Evolutionary conservation across 2,113 vertebrate species (phyloP), one percentile per base, ranked within the genome.

Genomic region (Tricholaema leucomelas): DNA sequence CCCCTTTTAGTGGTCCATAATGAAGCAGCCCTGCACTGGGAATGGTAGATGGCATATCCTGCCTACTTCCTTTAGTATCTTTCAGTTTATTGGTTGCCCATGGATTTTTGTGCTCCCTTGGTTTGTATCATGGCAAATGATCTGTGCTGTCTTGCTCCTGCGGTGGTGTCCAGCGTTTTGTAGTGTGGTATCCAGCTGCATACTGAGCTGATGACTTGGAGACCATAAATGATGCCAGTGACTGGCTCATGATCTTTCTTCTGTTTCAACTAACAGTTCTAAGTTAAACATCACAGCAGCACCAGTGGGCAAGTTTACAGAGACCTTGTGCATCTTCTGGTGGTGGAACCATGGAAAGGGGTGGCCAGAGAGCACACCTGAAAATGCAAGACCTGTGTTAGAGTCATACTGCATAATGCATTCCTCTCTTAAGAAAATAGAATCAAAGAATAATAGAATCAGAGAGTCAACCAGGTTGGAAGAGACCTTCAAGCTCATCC

Each of bases 391-490:
- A 63, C 12, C 25, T 52, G 25, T n/a, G 9, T 4, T n/a, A 31
- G 14, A 24, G n/a, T 21, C 8, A 7, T 19, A 64, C 16, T 20
- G 18, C 0, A 0, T 76, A 20, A 61, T 46, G 10, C 17, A 3
- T 60, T 40, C 16, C 40, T 65, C 11, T 56, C 27, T 82, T 60
- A 25, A 56, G 67, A 67, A n/a, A n/a, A n/a, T n/a, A n/a, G n/a
- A n/a, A n/a, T n/a, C n/a, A n/a, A n/a, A n/a, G n/a, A n/a, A n/a
- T n/a, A n/a, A n/a, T n/a, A n/a, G n/a, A n/a, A n/a, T n/a, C n/a
- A n/a, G n/a, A n/a, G n/a, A n/a, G n/a, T n/a, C n/a, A n/a, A n/a
- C n/a, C n/a, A n/a, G n/a, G n/a, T n/a, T n/a, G n/a, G n/a, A n/a
- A n/a, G n/a, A n/a, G n/a, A n/a, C n/a, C n/a, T n/a, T n/a, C n/a